Evolutionary conservation across 2,888 invertebrate genomes (phyloP).

Genomic region (Allophyes oxyacanthae): DNA sequence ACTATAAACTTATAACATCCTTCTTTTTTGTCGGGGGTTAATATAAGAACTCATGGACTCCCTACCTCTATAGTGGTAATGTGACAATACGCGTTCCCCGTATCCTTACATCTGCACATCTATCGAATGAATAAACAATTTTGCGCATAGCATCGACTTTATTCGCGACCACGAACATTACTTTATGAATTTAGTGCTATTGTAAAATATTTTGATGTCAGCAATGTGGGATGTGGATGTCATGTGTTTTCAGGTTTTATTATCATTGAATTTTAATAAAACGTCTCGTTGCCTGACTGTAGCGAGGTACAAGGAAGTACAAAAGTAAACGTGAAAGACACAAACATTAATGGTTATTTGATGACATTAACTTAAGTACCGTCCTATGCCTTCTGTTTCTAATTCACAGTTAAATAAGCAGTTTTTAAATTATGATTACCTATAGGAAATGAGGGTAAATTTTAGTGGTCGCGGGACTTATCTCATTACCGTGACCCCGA

Average conservation of each 20-base stretch:
- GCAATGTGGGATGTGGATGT: too few relatives aligned
- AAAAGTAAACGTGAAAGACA: neutral
- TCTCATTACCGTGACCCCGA: too few relatives aligned
- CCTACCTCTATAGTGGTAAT: slow-evolving; percentile 40
- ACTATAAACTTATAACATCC: too few relatives aligned
- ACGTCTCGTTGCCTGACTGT: slow-evolving; percentile 16
- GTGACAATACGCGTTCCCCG: slow-evolving; percentile 47
- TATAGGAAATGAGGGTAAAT: too few relatives aligned
- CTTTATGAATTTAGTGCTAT: slow-evolving; percentile 57
- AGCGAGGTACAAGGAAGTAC: neutral
- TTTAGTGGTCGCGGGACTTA: too few relatives aligned
- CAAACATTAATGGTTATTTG: neutral
- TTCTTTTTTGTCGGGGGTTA: too few relatives aligned
- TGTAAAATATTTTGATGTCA: slow-evolving; percentile 62
- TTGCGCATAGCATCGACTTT: slow-evolving; percentile 48
- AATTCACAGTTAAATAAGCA: too few relatives aligned
- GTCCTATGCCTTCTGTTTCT: too few relatives aligned
- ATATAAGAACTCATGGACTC: slow-evolving; percentile 28
- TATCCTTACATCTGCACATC: slow-evolving; percentile 52
- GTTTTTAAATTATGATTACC: too few relatives aligned
- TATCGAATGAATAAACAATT: slow-evolving; percentile 62
- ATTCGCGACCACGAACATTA: slow-evolving; percentile 59
- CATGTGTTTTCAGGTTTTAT: slow-evolving; percentile 41
- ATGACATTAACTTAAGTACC: too few relatives aligned
- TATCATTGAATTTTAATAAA: slow-evolving; percentile 52